Base-by-base conservation (phyloP, 2,888 invertebrate species). In the Cheilosia grossa region DNA sequence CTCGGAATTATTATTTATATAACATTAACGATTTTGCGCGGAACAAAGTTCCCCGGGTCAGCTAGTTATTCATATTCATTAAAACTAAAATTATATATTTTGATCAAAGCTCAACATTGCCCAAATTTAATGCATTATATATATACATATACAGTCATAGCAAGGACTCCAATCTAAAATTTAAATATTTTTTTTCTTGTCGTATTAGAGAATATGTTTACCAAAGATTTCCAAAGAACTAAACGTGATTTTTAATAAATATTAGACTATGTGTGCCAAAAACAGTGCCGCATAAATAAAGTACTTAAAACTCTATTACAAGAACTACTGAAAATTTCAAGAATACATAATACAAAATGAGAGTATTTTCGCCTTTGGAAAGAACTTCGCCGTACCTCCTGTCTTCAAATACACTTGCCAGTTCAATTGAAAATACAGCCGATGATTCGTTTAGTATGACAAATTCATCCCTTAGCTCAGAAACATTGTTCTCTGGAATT, bases 311-410 rank as follows among this genome's bases (percentile, higher is more conserved):
- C 9, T 19, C 0, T 42, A 33, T 21, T 49, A n/a, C 1, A 58
- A 70, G n/a, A 37, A 21, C 13, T 37, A 1, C 13, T 24, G 27
- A 40, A 54, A 40, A 17, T 0, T 42, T 4, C 0, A 53, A 51
- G 37, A 47, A 30, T 30, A 30, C 30, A 17, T 19, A 63, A 54
- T 44, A 40, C 27, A 88, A 87, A 78, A 88, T 88, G 88, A 87
- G 79, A 53, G 69, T 88, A 21, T 82, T 87, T 24, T 87, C 88
- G 54, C 86, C 87, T 30, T 66, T 87, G 51, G 88, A 88, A 64
- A 83, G 77, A 49, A 72, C 37, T 82, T 87, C 87, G 27, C 69
- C 83, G 33, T 88, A 87, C 73, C 86, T 49, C 5, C 27, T 58
- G 9, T 53, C 64, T 7, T 30, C 58, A 21, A 82, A 37, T 24